Base-by-base conservation (phyloP, 2,797 vertebrate genomes). In the Mus spretus region DNA sequence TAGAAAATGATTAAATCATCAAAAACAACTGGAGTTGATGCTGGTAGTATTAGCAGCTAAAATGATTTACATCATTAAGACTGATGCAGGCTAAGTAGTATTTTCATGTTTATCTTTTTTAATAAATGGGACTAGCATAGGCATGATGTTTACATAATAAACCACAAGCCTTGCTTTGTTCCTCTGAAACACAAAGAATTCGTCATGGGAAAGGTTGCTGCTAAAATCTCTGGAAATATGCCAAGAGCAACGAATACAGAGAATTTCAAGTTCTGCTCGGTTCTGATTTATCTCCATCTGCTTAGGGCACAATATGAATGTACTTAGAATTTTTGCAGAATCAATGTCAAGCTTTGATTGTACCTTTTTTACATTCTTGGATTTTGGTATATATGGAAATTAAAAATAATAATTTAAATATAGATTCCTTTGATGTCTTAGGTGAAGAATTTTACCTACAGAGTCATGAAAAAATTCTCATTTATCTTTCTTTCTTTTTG, bases 121-220 rank as follows among this genome's bases (percentile, higher is more conserved):
- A 94, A 97, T n/a, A 96, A 97, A 65, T 94, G 82, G 81, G 97
- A 95, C 91, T 59, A 61, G 70, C 37, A 15, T 77, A 50, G 50
- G 57, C 55, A 75, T 90, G 91, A 94, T 92, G 92, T 95, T 89
- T 92, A 80, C 17, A 89, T 90, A 82, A 50, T 91, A 95, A 84
- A 20, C 86, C 53, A 55, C 10, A 31, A 77, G 47, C 0, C 78
- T 24, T 89, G 72, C 40, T 97, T 97, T 88, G 47, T 95, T 97
- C 95, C 89, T 95, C n/a, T 96, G 59, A n/a, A 94, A 72, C 95
- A 89, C 94, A 93, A 94, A 79, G 65, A 74, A 94, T 59, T 98
- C 79, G 87, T 97, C 65, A 75, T 2, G 47, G 5, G 63, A 44
- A 53, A 84, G 95, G 97, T 97, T 96, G 97, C 90, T 97, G 77